Percentiles rank a stretch among this genome's conserved stretches.
phyloP scores from a whole-genome alignment of 2,888 invertebrate species.

The Neoaliturus tenellus region DNA sequence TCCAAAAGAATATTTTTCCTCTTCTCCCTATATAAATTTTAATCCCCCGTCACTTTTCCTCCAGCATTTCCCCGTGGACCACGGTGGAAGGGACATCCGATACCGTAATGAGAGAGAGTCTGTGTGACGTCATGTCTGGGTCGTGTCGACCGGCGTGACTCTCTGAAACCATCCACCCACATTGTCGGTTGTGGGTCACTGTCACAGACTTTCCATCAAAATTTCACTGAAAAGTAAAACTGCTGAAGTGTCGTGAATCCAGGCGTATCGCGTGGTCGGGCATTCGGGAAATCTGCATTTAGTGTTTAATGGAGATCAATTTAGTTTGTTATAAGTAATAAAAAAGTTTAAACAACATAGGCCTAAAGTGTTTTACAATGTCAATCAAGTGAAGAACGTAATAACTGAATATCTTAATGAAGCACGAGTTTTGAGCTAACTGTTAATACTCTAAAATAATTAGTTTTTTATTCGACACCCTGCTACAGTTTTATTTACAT shows the following conservation, averaged over 20 bases:
- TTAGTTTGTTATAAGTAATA: too few species aligned
- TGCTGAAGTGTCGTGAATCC: neutral
- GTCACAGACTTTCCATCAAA: neutral
- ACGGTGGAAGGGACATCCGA: neutral
- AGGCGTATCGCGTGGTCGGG: neutral
- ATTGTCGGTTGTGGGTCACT: neutral
- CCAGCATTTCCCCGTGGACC: neutral
- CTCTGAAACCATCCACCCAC: neutral
- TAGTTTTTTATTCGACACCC: too few species aligned
- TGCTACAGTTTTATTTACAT: too few species aligned
- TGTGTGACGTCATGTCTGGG: neutral
- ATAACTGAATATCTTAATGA: too few species aligned
- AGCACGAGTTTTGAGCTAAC: too few species aligned
- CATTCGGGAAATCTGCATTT: too few species aligned
- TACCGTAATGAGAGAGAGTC: constrained; percentile 28
- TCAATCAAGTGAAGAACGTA: too few species aligned
- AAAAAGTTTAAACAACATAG: too few species aligned
- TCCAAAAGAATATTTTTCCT: neutral
- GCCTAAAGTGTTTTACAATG: too few species aligned
- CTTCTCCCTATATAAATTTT: neutral
- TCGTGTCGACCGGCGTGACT: neutral
- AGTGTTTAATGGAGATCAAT: too few species aligned
- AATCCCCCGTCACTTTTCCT: neutral
- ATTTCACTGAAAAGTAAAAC: neutral
- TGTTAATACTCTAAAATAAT: too few species aligned